Evolutionary conservation across 2,797 vertebrate genomes (phyloP), one percentile per base, ranked within the genome.

Genomic region (Uromys caudimaculatus): DNA sequence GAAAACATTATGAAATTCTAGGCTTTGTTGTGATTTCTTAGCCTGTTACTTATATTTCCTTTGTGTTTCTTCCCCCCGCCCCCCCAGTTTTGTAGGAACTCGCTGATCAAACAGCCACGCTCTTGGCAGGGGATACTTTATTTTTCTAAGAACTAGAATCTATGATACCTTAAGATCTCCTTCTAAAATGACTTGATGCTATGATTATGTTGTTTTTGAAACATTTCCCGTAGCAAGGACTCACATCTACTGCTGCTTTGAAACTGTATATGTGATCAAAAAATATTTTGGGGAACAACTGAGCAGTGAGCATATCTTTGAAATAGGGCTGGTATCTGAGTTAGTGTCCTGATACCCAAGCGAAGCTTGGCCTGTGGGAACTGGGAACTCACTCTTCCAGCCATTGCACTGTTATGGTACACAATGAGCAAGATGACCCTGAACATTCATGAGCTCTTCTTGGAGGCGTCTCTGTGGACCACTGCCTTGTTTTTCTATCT

Each of bases 251-350:
- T 14, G 19, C 95, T 96, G 89, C 92, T 97, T 97, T 97, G 97
- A 97, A 97, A 97, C 50, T 93, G 47, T 95, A 96, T 93, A 96
- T 44, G 84, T 60, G 79, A 89, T 94, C 76, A 97, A 95, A 94
- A 95, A 95, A 93, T 95, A 94, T 97, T 93, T 85, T 10, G 76
- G 56, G 35, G 29, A 93, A 78, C 11, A 91, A 60, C 75, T 54
- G 76, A 97, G 94, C 85, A 90, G 32, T 89, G 75, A 90, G 91
- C 50, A 73, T n/a, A 64, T 81, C 90, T 93, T 95, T 93, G 71
- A 94, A 97, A 87, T 73, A 67, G 0, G 78, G 64, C 12, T 62
- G 91, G 76, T 83, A n/a, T 94, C 85, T 24, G 44, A 90, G 54
- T 69, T 19, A 54, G 89, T 69, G 90, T 62, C 78, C 95, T 78